phyloP scores from a whole-genome alignment of 2,113 vertebrate species.

The Mus pahari region DNA sequence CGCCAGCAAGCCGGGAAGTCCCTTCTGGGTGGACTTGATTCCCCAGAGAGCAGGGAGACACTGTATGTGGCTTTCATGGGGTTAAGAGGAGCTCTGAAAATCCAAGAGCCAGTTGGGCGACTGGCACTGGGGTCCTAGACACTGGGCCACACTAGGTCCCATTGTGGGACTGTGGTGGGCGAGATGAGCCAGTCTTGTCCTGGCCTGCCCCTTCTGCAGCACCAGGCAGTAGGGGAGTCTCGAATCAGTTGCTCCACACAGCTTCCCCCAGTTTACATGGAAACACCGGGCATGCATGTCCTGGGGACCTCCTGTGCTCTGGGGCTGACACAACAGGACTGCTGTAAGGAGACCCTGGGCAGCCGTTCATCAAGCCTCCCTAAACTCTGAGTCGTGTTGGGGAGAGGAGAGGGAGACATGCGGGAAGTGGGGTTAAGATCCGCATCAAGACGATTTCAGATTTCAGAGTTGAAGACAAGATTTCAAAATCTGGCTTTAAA shows the following conservation, averaged over 20 bases:
- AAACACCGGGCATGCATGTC: rapidly evolving
- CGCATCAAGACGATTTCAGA: constrained; percentile 15
- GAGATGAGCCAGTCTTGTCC: rapidly evolving
- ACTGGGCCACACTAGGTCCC: background rate
- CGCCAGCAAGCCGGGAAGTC: background rate
- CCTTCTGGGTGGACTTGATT: background rate
- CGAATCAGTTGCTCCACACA: rapidly evolving
- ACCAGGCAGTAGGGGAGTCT: rapidly evolving
- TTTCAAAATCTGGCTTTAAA: constrained; percentile 70
- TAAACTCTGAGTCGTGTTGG: rapidly evolving
- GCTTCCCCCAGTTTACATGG: background rate
- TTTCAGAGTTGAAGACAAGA: constrained; percentile 64
- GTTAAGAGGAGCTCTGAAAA: too few relatives aligned
- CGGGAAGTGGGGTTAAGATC: background rate
- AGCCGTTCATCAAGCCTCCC: rapidly evolving
- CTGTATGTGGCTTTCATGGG: rapidly evolving
- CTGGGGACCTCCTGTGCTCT: background rate
- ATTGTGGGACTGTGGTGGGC: rapidly evolving
- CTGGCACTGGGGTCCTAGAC: too few relatives aligned
- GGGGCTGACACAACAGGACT: background rate
- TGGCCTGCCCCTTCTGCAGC: background rate
- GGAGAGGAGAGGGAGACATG: too few relatives aligned
- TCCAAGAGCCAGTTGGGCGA: too few relatives aligned
- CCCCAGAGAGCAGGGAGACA: background rate
- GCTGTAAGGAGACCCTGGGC: background rate